Evolutionary conservation across 2,797 vertebrate genomes (phyloP).

Genomic region (Protonibea diacanthus): DNA sequence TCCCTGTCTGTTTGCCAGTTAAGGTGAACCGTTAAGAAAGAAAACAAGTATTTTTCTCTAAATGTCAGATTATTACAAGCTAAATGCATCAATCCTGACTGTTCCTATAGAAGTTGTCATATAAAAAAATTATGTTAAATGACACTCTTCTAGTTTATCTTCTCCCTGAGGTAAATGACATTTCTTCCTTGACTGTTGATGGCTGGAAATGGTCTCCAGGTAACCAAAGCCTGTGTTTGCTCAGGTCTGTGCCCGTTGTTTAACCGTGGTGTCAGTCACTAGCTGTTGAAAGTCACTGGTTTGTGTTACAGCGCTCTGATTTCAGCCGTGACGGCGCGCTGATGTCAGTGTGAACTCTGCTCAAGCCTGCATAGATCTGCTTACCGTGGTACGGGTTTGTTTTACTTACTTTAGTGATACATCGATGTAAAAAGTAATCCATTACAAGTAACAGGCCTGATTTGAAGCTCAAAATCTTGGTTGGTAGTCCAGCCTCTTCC

Average conservation of each 20-base stretch:
- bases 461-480: too few relatives aligned
- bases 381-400: background rate
- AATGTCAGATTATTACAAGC: background rate
- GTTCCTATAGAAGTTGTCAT: background rate
- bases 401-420: background rate
- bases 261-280: constrained; percentile 52
- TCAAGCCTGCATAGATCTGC: constrained; percentile 5
- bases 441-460: background rate
- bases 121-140: background rate
- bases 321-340: constrained; percentile 38
- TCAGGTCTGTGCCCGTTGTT: constrained; percentile 49
- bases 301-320: constrained; percentile 55
- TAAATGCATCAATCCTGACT: background rate
- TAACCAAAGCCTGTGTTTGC: constrained; percentile 55
- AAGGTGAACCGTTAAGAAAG: too few relatives aligned
- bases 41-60: background rate
- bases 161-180: constrained; percentile 14
- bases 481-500: too few relatives aligned
- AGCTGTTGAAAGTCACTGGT: constrained; percentile 29
- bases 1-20: background rate
- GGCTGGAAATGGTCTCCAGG: constrained; percentile 24
- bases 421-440: background rate
- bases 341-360: constrained; percentile 15
- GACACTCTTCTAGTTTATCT: background rate
- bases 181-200: background rate